Percentiles rank a stretch among this genome's conserved stretches.
Evolutionary conservation across 2,888 invertebrate species (phyloP).

Genomic region (Anthophora plumipes): DNA sequence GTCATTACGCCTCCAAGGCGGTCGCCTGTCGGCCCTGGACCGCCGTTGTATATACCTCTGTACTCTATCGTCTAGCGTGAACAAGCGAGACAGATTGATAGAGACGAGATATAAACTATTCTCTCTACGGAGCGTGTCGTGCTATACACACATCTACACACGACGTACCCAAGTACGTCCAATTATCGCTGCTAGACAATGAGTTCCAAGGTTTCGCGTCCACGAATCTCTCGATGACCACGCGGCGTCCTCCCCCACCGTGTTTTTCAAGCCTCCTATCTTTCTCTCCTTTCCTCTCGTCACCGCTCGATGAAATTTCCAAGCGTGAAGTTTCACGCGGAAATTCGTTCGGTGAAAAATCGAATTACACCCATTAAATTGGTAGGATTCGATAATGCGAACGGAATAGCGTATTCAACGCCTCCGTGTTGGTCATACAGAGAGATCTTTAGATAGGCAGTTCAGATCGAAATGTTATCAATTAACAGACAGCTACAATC

Average conservation of each 20-base stretch:
- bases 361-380: too few relatives aligned
- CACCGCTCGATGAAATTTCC: background rate
- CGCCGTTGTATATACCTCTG: constrained; percentile 58
- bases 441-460: too few relatives aligned
- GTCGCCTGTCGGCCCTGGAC: constrained; percentile 81
- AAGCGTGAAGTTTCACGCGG: background rate
- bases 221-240: constrained; percentile 69
- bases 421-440: background rate
- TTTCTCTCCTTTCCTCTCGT: background rate
- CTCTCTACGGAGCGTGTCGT: constrained; percentile 50
- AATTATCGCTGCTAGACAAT: constrained; percentile 71
- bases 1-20: constrained; percentile 82
- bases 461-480: too few relatives aligned
- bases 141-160: constrained; percentile 35
- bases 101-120: constrained; percentile 62
- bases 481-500: too few relatives aligned
- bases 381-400: background rate
- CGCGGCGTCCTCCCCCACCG: constrained; percentile 26
- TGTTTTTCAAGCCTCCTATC: constrained; percentile 30
- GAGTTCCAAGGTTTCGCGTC: constrained; percentile 64
- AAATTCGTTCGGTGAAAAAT: too few relatives aligned
- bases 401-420: background rate
- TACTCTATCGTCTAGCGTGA: constrained; percentile 56
- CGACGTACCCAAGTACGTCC: constrained; percentile 57
- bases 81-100: constrained; percentile 58